Base-by-base conservation (phyloP, 2,797 vertebrate genomes). In the Macropus fuliginosus region DNA sequence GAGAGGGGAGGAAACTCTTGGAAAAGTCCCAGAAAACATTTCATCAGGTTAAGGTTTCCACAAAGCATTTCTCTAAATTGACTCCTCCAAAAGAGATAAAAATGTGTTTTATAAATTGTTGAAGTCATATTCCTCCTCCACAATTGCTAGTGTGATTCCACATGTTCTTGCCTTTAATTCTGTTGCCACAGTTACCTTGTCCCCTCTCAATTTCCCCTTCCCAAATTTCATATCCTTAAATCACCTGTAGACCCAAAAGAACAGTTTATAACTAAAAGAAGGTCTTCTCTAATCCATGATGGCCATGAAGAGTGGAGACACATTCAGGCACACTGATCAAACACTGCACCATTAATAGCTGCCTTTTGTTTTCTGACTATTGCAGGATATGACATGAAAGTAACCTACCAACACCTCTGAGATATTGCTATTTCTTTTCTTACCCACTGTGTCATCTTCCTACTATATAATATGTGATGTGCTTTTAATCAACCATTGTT, bases 401-500 rank as follows among this genome's bases (percentile, higher is more conserved):
- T 12, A 4, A 29, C 90, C 95, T 94, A 92, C 18, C 0, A 8
- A 91, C 89, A 93, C 56, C 93, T 92, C 54, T 16, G 92, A 87
- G 59, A 40, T 1, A 24, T 31, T 40, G 40, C 91, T 87, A 59
- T 66, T 81, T 54, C 27, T 95, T 89, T 50, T 16, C 12, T 94
- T 93, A 1, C 90, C 29, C 50, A 87, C 10, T 94, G n/a, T 92
- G 52, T 96, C 95, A 92, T 59, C 18, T 92, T 87, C 57, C 54
- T 81, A 57, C 50, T 95, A 57, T 28, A 55, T 8, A 55, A 29
- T 40, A 40, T 27, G 55, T 81, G 94, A 96, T 50, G 18, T n/a
- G 2, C 92, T 96, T 91, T 94, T 97, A 97, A 97, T 96, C 96
- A 94, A 55, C 18, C 34, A 24, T 92, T 27, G 91, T 54, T 55